Evolutionary conservation across 2,113 vertebrate species (phyloP), one percentile per base, ranked within the genome.

Genomic region (Serinus canaria): DNA sequence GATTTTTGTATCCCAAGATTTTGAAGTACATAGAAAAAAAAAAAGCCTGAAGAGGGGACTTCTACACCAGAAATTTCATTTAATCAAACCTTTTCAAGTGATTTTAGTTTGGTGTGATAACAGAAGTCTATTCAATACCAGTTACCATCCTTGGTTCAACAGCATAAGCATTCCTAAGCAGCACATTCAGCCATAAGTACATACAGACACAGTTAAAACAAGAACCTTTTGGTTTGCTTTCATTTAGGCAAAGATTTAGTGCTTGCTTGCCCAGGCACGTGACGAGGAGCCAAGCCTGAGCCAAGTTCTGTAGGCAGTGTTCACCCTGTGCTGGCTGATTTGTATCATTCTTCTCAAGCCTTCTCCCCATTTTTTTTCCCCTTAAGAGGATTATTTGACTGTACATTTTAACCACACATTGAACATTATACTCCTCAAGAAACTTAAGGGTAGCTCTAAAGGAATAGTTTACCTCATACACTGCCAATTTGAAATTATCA

Each of bases 241-340:
- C 4, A 2, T 67, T 75, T 58, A 52, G 56, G 73, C 27, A 52
- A 56, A 52, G 31, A 37, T 33, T 47, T 19, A 49, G 17, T 14
- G 39, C n/a, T 44, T 25, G 31, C 39, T 69, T 33, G 39, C 58
- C 30, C 17, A 39, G n/a, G 33, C 37, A 59, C 24, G 44, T 3
- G 3, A n/a, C 0, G 0, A 82, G 59, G 22, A 73, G 50, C n/a
- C 1, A 2, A 58, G 39, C 31, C 31, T 3, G 2, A 31, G 16
- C 19, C 1, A 5, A 67, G 66, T 60, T 58, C 66, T 31, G 52
- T 66, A 31, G 37, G 62, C 49, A 62, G n/a, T 0, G 12, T 8
- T 62, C 58, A 44, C 8, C 60, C 25, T 15, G 41, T 2, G 8
- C 41, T 4, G 2, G 35, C 46, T 35, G 59, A 55, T 50, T 24